phyloP scores from a whole-genome alignment of 1,140 invertebrate genomes.

The Zaprionus kolodkinae region DNA sequence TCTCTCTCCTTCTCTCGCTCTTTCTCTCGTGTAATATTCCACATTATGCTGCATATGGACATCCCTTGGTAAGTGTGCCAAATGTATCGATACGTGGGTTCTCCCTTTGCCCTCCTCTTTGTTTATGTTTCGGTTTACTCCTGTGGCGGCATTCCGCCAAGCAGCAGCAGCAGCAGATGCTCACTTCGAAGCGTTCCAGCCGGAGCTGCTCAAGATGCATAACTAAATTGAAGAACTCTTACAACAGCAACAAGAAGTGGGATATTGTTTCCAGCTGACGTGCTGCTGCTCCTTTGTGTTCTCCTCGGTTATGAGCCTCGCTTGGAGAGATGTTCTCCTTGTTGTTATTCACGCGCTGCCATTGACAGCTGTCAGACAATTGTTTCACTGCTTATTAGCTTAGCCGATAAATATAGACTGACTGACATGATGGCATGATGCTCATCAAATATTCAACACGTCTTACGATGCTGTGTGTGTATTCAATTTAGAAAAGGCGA shows the following conservation, averaged over 20 bases:
- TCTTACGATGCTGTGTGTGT: neutral
- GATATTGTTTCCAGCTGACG: conserved; percentile 43
- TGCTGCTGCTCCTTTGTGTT: conserved; percentile 24
- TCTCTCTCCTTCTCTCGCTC: neutral
- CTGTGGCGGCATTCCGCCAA: conserved; percentile 32
- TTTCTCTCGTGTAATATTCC: neutral
- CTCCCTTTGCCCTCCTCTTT: conserved; percentile 13
- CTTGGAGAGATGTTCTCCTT: conserved; percentile 14
- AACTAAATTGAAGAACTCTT: conserved; percentile 17
- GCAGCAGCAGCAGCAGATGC: conserved; percentile 18
- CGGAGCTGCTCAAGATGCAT: conserved; percentile 34
- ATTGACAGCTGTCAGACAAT: conserved; percentile 44
- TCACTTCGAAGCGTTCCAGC: conserved; percentile 20
- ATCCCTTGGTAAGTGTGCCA: conserved; percentile 47
- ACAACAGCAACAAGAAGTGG: neutral
- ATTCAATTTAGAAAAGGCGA: neutral
- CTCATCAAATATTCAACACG: conserved; percentile 5
- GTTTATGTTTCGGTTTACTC: conserved; percentile 37
- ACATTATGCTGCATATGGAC: conserved; percentile 40
- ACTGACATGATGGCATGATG: neutral
- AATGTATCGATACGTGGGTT: conserved; percentile 45
- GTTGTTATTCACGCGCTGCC: conserved; percentile 26
- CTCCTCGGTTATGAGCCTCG: conserved; percentile 32
- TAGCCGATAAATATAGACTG: conserved; percentile 21
- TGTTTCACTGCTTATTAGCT: conserved; percentile 36